phyloP scores from a whole-genome alignment of 1,140 invertebrate genomes.

The Hermetia illucens region DNA sequence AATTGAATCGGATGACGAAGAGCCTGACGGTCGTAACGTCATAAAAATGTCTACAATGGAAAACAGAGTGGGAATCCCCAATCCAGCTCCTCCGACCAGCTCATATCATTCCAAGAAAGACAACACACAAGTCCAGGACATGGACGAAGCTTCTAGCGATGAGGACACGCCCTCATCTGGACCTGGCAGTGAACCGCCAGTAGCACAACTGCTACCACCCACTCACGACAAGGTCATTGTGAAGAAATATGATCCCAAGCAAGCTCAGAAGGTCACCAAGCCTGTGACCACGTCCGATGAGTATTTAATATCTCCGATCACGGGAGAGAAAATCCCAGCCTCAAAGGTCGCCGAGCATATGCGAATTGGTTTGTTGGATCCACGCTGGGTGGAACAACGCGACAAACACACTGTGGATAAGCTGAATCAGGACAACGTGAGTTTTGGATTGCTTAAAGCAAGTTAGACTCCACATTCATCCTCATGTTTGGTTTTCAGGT shows the following conservation, averaged over 20 bases:
- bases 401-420: constrained; percentile 71
- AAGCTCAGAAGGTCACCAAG: constrained; percentile 40
- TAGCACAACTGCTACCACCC: constrained; percentile 61
- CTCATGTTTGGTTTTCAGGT: constrained; percentile 37
- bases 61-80: constrained; percentile 36
- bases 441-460: constrained; percentile 28
- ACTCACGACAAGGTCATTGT: constrained; percentile 91
- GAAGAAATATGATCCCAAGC: constrained; percentile 96
- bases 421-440: constrained; percentile 28
- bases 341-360: constrained; percentile 97
- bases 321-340: constrained; percentile 92
- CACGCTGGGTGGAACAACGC: constrained; percentile 93
- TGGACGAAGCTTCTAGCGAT: constrained; percentile 77
- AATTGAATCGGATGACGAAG: constrained; percentile 42
- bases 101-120: constrained; percentile 29
- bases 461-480: neutral
- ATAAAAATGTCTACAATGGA: constrained; percentile 43
- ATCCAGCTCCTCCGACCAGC: constrained; percentile 29
- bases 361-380: constrained; percentile 92
- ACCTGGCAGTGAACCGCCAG: constrained; percentile 32
- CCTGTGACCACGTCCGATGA: constrained; percentile 56
- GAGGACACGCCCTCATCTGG: constrained; percentile 41
- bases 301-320: constrained; percentile 95
- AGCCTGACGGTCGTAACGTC: constrained; percentile 42
- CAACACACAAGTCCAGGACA: constrained; percentile 57